Evolutionary conservation across 2,888 invertebrate genomes (phyloP), one percentile per base, ranked within the genome.

Genomic region (Neoitamus cyanurus): DNA sequence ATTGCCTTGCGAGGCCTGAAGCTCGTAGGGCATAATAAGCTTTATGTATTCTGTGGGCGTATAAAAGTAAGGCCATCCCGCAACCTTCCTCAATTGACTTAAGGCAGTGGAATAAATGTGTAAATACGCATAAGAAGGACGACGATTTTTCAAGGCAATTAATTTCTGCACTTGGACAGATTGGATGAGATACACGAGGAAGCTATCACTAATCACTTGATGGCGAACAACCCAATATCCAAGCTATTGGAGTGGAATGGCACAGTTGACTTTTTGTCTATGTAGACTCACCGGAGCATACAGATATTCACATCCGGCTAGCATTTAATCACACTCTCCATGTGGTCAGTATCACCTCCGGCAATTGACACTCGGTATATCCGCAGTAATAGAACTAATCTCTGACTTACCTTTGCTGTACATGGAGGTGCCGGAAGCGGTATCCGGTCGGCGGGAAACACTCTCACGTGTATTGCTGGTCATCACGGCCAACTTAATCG

Each of bases 371-470:
- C 20, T n/a, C 9, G 9, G 36, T 36, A 6, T n/a, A 46, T 77
- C 46, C 34, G 46, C 46, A 77, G 46, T 28, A 77, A 46, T 77
- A 25, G 25, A 58, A 58, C 58, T 58, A 58, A 58, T 77, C 77
- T 6, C 9, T 6, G 83, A 88, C 89, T 89, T 89, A 91, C 91
- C 91, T 88, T 90, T 89, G 88, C 89, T 90, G 80, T 90, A 91
- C 88, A 90, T 90, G 58, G 91, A 90, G 85, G 90, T 89, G 85
- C 89, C 90, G 84, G 91, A 91, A 80, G 90, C 90, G 48, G 90
- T 90, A 85, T 91, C 91, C 85, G 90, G 89, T 46, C 90, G 88
- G n/a, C 89, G 88, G 15, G 89, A 88, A 20, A 88, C 87, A 86
- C 89, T 90, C 78, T 88, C 88, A 85, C 89, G 88, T n/a, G 87